Conservation (phyloP, 1,140 invertebrate genomes). For the Atta colombica region DNA sequence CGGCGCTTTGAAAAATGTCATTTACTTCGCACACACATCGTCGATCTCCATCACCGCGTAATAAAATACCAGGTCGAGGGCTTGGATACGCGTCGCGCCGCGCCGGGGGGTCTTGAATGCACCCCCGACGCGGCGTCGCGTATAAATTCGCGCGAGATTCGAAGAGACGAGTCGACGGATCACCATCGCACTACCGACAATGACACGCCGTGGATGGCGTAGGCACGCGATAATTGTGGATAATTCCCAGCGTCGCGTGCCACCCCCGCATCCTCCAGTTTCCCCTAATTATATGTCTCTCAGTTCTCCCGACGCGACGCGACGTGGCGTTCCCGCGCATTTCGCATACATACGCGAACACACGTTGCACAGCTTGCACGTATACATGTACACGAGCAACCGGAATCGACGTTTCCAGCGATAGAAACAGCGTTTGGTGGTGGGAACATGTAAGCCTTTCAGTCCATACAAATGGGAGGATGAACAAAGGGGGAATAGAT, state of each 20-base stretch:
- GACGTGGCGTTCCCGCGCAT: conserved; percentile 5
- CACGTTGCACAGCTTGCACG: background rate
- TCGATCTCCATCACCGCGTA: conserved; percentile 36
- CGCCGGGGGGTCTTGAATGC: background rate
- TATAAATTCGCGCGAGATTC: conserved; percentile 41
- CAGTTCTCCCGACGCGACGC: background rate
- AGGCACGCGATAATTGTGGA: conserved; percentile 74
- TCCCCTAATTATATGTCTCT: conserved; percentile 76
- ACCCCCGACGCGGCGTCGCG: background rate
- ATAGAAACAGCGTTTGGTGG: conserved; percentile 38
- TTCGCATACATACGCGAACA: background rate
- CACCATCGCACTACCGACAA: background rate
- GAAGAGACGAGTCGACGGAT: background rate
- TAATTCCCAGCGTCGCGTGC: conserved; percentile 76
- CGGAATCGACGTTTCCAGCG: conserved; percentile 34
- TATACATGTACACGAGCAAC: background rate
- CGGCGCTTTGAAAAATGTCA: conserved; percentile 52
- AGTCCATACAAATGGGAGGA: conserved; percentile 27
- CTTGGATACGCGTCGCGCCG: no score
- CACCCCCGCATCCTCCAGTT: conserved; percentile 67
- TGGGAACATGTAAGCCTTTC: conserved; percentile 46
- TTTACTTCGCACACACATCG: conserved; percentile 28
- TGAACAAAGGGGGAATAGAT: conserved; percentile 42
- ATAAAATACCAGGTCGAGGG: conserved; percentile 32
- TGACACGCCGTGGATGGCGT: conserved; percentile 54